Evolutionary conservation across 30 jellyfish, hydroid and myxozoan species (phyloP).

Genomic region (Pseudorhiza aurosa): DNA sequence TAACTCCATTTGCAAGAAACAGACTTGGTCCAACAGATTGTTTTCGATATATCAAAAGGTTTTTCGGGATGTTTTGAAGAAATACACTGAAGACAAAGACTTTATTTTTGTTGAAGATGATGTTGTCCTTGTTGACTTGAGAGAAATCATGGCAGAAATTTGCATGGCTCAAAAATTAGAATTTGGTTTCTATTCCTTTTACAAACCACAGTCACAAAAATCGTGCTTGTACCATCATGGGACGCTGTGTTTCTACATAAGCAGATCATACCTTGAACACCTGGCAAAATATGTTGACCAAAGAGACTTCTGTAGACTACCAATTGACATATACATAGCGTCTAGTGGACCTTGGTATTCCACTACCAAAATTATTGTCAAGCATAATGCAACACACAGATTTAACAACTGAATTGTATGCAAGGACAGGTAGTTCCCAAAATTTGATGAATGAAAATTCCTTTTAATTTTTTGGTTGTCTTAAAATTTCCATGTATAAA

Average conservation of each 20-base stretch:
- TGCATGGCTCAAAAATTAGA: conserved; percentile 9
- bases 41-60: conserved; percentile 24
- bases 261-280: neutral
- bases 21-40: conserved; percentile 21
- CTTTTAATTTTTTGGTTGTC: too few relatives aligned
- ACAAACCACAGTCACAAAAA: conserved; percentile 9
- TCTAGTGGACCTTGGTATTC: conserved; percentile 42
- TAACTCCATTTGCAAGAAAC: neutral
- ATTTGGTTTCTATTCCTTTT: conserved; percentile 18
- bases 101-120: conserved; percentile 40
- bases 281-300: neutral
- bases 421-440: too few relatives aligned
- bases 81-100: conserved; percentile 3
- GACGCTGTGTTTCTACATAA: conserved; percentile 11
- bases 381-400: conserved; percentile 36
- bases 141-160: conserved; percentile 1
- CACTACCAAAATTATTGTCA: conserved; percentile 19
- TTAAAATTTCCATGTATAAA: too few relatives aligned
- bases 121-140: conserved; percentile 10
- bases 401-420: neutral
- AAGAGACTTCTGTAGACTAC: conserved; percentile 26
- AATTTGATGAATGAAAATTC: too few relatives aligned
- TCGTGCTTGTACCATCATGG: conserved; percentile 43
- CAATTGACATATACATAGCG: conserved; percentile 34
- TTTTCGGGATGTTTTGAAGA: conserved; percentile 6